phyloP scores from a whole-genome alignment of 2,113 vertebrate genomes.

The Theristicus caerulescens region DNA sequence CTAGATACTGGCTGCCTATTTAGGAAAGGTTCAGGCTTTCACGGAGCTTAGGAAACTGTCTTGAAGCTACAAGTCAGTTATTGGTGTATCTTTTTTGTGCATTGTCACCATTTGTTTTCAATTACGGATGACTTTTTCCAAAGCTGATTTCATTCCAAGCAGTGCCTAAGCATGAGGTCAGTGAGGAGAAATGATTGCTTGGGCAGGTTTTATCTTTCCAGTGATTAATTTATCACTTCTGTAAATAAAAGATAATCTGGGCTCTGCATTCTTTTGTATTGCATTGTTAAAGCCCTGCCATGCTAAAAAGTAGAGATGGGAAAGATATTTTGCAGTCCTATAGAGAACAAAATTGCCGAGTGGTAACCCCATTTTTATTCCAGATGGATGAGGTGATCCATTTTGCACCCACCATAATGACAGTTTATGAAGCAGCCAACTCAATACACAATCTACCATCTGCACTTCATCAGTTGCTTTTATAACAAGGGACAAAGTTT shows the following conservation, averaged over 20 bases:
- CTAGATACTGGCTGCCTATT: not conserved
- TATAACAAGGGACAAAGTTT: not conserved
- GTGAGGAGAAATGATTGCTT: conserved; percentile 20
- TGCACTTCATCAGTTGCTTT: conserved; percentile 11
- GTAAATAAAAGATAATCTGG: conserved; percentile 26
- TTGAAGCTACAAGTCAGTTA: not conserved
- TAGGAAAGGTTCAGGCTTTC: not conserved
- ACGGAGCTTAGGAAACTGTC: not conserved
- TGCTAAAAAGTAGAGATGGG: not conserved
- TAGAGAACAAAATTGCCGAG: not conserved
- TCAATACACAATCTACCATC: not conserved
- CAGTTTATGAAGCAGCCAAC: not conserved
- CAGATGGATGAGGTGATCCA: conserved; percentile 33
- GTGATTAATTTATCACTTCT: conserved; percentile 49
- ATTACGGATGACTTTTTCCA: conserved; percentile 25
- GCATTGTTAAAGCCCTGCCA: not conserved
- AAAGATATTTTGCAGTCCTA: not conserved
- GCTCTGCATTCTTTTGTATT: not conserved
- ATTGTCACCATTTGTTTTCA: conserved; percentile 46
- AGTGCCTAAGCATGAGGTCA: conserved; percentile 40
- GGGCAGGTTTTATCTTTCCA: conserved; percentile 47
- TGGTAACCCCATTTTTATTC: conserved; percentile 26
- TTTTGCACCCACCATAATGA: conserved; percentile 4
- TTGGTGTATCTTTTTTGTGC: not conserved
- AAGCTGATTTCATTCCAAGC: conserved; percentile 20